phyloP scores from a whole-genome alignment of 2,888 invertebrate genomes.

The Sinhomidia bicolor region DNA sequence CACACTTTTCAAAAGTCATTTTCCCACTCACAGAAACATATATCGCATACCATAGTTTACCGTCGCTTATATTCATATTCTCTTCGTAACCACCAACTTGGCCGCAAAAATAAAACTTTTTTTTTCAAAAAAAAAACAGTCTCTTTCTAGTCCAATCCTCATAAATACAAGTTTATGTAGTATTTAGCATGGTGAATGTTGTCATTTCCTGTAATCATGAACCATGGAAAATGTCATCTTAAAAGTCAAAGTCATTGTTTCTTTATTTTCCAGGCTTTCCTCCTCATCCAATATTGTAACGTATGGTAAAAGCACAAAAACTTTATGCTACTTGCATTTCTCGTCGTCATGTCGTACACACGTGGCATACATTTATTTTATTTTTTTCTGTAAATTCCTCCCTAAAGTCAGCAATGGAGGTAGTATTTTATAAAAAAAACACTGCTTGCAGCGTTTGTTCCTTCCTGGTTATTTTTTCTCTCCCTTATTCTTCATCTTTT shows the following conservation, averaged over 20 bases:
- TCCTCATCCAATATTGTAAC: too few relatives aligned
- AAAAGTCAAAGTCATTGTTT: not conserved
- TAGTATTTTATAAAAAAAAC: conserved; percentile 1
- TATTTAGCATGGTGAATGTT: not conserved
- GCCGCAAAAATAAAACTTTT: too few relatives aligned
- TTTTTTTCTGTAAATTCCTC: not conserved
- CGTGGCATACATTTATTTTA: conserved; percentile 49
- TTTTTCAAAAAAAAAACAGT: too few relatives aligned
- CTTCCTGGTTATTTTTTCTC: conserved; percentile 2
- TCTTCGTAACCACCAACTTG: too few relatives aligned
- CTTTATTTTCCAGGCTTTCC: not conserved
- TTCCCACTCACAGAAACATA: too few relatives aligned
- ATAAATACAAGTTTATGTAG: not conserved
- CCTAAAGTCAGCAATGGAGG: not conserved
- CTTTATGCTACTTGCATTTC: not conserved
- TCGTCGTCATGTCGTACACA: conserved; percentile 12
- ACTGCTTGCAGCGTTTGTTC: not conserved
- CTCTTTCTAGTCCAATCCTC: not conserved
- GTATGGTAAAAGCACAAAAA: too few relatives aligned
- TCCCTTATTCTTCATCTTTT: conserved; percentile 28
- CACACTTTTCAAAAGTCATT: too few relatives aligned
- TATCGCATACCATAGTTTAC: too few relatives aligned
- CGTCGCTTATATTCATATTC: too few relatives aligned
- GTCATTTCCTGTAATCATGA: not conserved
- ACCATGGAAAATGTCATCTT: conserved; percentile 16